Evolutionary conservation across 2,888 invertebrate species (phyloP).

Genomic region (Archips crataeganus): DNA sequence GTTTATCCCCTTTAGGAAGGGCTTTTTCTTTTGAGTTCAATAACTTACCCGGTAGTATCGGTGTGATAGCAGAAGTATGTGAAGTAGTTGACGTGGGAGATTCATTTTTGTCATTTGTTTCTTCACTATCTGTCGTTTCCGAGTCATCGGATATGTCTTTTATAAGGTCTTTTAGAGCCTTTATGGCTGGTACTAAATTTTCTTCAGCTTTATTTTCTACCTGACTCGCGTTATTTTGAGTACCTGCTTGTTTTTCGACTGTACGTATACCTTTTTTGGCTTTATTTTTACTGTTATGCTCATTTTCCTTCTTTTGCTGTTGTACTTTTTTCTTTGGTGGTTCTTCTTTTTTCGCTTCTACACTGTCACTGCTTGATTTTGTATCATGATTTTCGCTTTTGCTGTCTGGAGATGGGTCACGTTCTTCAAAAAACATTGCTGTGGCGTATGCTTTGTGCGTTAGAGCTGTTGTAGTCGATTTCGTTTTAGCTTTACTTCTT

Average conservation of each 20-base stretch:
- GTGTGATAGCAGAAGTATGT: neutral
- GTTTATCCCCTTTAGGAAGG: conserved; percentile 24
- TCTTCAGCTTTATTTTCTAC: neutral
- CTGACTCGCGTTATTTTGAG: conserved; percentile 14
- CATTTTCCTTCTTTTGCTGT: neutral
- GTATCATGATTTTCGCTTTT: neutral
- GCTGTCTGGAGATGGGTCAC: neutral
- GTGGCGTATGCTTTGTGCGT: conserved; percentile 6
- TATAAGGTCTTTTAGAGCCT: neutral
- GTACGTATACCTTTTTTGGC: neutral
- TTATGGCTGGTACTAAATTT: neutral
- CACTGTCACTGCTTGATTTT: neutral
- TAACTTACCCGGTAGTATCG: neutral
- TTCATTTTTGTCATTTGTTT: neutral
- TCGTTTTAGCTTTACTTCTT: conserved; percentile 25
- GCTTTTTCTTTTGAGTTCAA: conserved; percentile 8
- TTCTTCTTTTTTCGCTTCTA: conserved; percentile 38
- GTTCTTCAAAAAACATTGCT: conserved; percentile 2
- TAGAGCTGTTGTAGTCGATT: neutral
- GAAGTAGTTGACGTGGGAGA: too few species aligned
- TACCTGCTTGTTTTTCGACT: neutral
- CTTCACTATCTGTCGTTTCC: neutral
- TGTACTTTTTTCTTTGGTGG: conserved; percentile 16
- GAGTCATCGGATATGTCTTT: neutral
- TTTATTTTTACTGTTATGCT: neutral